Percentiles rank a stretch among this genome's conserved stretches.
Evolutionary conservation across 2,888 invertebrate species (phyloP).

Genomic region (Mythimna impura): DNA sequence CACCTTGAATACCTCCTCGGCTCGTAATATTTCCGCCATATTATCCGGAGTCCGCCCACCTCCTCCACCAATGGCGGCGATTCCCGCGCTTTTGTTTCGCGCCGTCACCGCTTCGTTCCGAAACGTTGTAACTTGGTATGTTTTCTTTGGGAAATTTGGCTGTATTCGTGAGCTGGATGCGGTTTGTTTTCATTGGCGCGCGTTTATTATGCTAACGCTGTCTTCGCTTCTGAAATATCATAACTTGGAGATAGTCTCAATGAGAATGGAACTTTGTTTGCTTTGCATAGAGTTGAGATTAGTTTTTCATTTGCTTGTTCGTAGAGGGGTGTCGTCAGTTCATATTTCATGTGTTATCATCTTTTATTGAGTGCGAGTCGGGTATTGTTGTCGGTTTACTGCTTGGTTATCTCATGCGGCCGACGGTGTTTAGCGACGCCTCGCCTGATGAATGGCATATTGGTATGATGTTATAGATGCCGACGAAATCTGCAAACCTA

Average conservation of each 20-base stretch:
- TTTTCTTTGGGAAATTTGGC: constrained; percentile 88
- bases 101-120: constrained; percentile 83
- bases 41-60: constrained; percentile 88
- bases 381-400: constrained; percentile 89
- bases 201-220: constrained; percentile 82
- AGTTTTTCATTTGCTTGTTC: constrained; percentile 54
- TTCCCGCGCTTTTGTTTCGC: constrained; percentile 90
- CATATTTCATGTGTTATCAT: constrained; percentile 91
- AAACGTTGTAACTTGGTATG: constrained; percentile 87
- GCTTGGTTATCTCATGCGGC: constrained; percentile 86
- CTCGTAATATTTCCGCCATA: constrained; percentile 90
- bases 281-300: constrained; percentile 60
- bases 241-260: constrained; percentile 61
- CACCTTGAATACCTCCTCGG: constrained; percentile 88
- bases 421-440: constrained; percentile 86
- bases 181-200: constrained; percentile 87
- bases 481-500: constrained; percentile 37
- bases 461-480: constrained; percentile 67
- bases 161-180: constrained; percentile 83
- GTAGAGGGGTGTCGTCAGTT: constrained; percentile 86
- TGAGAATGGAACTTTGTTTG: constrained; percentile 63
- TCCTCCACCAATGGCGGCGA: constrained; percentile 88
- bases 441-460: constrained; percentile 87
- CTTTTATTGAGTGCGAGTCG: constrained; percentile 90
- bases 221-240: constrained; percentile 73